These are phyloP conservation scores for Oryzias curvinotus DNA, from an alignment of 2,113 vertebrate species.

Conservation along the genomic window DNA sequence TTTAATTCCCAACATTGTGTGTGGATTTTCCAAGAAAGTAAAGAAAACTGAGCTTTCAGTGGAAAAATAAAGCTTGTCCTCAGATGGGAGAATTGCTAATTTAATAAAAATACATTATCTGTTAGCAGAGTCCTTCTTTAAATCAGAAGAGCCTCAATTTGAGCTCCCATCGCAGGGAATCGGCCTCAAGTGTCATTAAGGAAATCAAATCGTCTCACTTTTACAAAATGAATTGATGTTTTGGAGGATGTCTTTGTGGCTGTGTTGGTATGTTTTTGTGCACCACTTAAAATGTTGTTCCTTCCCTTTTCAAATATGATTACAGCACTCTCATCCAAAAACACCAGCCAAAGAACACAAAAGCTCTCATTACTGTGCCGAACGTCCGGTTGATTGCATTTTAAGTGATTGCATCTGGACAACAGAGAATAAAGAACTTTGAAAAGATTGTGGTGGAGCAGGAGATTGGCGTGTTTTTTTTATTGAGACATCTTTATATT, in stretches of 20 bases:
- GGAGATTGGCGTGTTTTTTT: slow-evolving; percentile 9
- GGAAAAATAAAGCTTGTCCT: neutral
- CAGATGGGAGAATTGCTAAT: neutral
- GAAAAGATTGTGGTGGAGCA: neutral
- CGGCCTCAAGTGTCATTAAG: too few species aligned
- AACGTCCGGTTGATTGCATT: slow-evolving; percentile 12
- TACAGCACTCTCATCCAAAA: slow-evolving; percentile 12
- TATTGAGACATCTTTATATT: slow-evolving; percentile 13
- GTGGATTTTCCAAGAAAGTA: neutral
- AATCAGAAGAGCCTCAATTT: too few species aligned
- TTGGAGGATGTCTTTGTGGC: neutral
- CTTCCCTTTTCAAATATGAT: slow-evolving; percentile 13
- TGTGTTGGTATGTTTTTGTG: neutral
- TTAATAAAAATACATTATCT: neutral
- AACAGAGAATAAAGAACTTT: neutral
- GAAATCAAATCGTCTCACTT: slow-evolving; percentile 7
- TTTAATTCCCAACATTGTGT: neutral
- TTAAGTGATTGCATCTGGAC: slow-evolving; percentile 30
- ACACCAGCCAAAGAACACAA: slow-evolving; percentile 19
- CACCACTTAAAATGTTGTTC: neutral
- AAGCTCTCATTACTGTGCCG: slow-evolving; percentile 10
- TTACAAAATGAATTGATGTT: neutral
- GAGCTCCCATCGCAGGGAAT: too few species aligned
- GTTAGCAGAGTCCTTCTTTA: too few species aligned
- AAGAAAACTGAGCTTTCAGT: neutral